Evolutionary conservation across 2,888 invertebrate genomes (phyloP).

Genomic region (Athripsodes cinereus): DNA sequence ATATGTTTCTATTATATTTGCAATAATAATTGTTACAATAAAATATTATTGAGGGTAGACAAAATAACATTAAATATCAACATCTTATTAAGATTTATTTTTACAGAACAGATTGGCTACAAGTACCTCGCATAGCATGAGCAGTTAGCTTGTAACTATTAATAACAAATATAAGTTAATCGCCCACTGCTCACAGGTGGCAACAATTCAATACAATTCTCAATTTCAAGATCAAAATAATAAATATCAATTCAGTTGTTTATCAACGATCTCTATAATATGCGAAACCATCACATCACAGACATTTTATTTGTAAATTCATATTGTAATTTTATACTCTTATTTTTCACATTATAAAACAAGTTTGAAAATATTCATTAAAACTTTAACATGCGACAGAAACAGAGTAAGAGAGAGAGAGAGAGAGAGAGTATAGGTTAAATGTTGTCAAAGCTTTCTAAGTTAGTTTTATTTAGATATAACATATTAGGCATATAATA

Average conservation of each 20-base stretch:
- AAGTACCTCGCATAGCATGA: constrained; percentile 27
- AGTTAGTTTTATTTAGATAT: neutral
- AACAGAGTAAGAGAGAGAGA: no score
- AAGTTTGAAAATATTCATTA: no score
- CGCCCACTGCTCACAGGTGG: constrained; percentile 24
- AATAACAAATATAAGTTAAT: constrained; percentile 27
- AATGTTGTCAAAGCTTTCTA: no score
- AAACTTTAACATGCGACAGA: no score
- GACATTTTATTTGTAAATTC: no score
- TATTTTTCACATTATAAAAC: no score
- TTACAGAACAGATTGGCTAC: constrained; percentile 29
- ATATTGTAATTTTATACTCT: no score
- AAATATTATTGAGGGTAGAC: no score
- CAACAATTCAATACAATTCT: constrained; percentile 19
- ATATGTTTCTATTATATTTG: no score
- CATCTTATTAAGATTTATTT: constrained; percentile 28
- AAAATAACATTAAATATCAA: constrained; percentile 13
- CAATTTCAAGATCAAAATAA: constrained; percentile 13
- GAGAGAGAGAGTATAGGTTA: no score
- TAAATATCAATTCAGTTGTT: constrained; percentile 1
- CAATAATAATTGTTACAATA: no score
- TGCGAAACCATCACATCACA: no score
- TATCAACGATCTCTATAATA: constrained; percentile 14
- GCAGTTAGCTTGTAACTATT: constrained; percentile 24
- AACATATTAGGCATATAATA: neutral